Evolutionary conservation across 2,797 vertebrate species (phyloP).

Genomic region (Ctenopoma multispine): DNA sequence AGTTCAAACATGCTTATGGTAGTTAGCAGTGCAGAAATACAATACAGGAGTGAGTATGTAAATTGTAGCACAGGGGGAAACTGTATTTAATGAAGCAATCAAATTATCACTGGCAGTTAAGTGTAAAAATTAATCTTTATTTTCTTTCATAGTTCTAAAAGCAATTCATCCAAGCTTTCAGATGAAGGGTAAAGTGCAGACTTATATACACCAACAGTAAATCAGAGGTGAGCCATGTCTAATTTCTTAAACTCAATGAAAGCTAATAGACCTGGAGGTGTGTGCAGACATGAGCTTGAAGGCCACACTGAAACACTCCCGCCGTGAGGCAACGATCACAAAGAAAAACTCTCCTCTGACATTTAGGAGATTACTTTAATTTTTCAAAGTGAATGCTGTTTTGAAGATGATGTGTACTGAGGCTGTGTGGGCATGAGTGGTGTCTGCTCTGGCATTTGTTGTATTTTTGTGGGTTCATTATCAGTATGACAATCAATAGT

Average conservation of each 20-base stretch:
- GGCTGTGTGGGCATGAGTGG: constrained; percentile 61
- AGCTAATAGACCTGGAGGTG: constrained; percentile 58
- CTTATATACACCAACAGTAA: constrained; percentile 27
- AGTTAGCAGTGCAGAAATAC: constrained; percentile 31
- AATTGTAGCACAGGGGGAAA: constrained; percentile 35
- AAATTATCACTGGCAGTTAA: constrained; percentile 41
- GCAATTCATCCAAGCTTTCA: constrained; percentile 17
- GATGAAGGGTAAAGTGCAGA: constrained; percentile 24
- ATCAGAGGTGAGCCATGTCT: constrained; percentile 53
- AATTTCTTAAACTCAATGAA: constrained; percentile 54
- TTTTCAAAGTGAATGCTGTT: constrained; percentile 44
- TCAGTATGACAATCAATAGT: constrained; percentile 33
- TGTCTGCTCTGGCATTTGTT: constrained; percentile 50
- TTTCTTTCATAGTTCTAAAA: constrained; percentile 31
- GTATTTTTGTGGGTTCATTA: constrained; percentile 42
- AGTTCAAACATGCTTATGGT: constrained; percentile 40
- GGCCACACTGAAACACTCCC: constrained; percentile 49
- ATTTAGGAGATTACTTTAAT: constrained; percentile 56
- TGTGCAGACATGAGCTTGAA: constrained; percentile 57
- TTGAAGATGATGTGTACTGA: constrained; percentile 33
- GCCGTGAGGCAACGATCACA: constrained; percentile 30
- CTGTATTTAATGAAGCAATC: constrained; percentile 55
- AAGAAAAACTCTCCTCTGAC: constrained; percentile 64
- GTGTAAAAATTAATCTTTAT: constrained; percentile 35
- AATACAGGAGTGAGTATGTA: constrained; percentile 16